Percentiles rank a stretch among this genome's conserved stretches.
These are phyloP conservation scores for Pungitius pungitius DNA, from an alignment of 2,113 vertebrate genomes.

Conservation along the genomic window DNA sequence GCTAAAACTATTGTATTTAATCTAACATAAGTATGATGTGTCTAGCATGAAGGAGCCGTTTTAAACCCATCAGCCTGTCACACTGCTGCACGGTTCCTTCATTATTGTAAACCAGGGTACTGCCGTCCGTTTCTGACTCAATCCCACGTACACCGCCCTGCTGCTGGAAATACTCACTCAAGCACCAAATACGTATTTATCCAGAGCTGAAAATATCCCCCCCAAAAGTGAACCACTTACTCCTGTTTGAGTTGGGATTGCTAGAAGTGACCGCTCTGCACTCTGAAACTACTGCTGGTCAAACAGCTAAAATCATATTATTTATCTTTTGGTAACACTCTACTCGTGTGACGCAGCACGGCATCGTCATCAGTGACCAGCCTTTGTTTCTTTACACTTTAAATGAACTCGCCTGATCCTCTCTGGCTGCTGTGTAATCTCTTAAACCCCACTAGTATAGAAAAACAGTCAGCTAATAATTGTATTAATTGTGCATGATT, in stretches of 20 bases:
- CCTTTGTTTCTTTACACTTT: not conserved
- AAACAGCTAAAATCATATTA: not conserved
- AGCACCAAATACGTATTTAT: not conserved
- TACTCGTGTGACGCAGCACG: not conserved
- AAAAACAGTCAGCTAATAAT: slow-evolving; percentile 29
- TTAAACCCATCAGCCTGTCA: not conserved
- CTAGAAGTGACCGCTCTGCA: not conserved
- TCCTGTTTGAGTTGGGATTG: not conserved
- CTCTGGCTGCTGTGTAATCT: slow-evolving; percentile 12
- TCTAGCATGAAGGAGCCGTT: not conserved
- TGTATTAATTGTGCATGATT: not conserved
- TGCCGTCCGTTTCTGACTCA: not conserved
- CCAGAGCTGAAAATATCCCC: not conserved
- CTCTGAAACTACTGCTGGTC: not conserved
- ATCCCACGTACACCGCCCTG: not conserved
- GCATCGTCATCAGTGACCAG: too few species aligned
- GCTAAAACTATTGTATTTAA: not conserved
- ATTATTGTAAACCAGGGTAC: not conserved
- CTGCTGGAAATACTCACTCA: not conserved
- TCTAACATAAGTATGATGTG: not conserved
- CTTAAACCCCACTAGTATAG: not conserved
- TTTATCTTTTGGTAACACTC: not conserved
- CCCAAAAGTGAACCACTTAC: not conserved
- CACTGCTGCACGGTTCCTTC: not conserved
- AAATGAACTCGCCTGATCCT: slow-evolving; percentile 13